These are phyloP conservation scores for Garrulus glandarius DNA, from an alignment of 2,797 vertebrate species.

Conservation along the genomic window DNA sequence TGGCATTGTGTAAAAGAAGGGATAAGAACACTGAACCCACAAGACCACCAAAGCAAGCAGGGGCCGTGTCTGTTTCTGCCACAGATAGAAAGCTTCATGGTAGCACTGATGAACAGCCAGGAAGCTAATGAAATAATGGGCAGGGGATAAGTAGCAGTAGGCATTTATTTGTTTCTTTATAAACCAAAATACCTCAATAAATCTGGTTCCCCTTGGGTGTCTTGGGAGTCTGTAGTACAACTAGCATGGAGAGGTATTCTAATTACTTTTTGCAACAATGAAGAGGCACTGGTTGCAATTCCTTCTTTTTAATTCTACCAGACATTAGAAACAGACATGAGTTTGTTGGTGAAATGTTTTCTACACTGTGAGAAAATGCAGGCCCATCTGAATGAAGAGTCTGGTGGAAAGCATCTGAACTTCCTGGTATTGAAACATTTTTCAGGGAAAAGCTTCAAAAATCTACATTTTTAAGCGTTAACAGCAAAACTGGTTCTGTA, in stretches of 20 bases:
- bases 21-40: neutral
- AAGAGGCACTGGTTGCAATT: neutral
- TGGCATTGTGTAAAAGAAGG: neutral
- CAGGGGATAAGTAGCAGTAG: neutral
- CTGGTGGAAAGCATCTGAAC: neutral
- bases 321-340: neutral
- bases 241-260: neutral
- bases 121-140: neutral
- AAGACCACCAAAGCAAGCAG: neutral
- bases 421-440: neutral
- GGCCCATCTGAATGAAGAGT: neutral
- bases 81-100: neutral
- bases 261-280: neutral
- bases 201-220: conserved; percentile 62
- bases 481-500: neutral
- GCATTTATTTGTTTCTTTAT: neutral
- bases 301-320: neutral
- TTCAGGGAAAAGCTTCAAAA: neutral
- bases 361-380: conserved; percentile 7
- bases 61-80: neutral
- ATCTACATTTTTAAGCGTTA: neutral
- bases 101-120: neutral
- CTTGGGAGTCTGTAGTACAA: conserved; percentile 72
- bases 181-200: neutral
- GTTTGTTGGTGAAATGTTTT: conserved; percentile 4